These are phyloP conservation scores for Lepidothrix coronata DNA, from an alignment of 2,113 vertebrate species.

Conservation along the genomic window DNA sequence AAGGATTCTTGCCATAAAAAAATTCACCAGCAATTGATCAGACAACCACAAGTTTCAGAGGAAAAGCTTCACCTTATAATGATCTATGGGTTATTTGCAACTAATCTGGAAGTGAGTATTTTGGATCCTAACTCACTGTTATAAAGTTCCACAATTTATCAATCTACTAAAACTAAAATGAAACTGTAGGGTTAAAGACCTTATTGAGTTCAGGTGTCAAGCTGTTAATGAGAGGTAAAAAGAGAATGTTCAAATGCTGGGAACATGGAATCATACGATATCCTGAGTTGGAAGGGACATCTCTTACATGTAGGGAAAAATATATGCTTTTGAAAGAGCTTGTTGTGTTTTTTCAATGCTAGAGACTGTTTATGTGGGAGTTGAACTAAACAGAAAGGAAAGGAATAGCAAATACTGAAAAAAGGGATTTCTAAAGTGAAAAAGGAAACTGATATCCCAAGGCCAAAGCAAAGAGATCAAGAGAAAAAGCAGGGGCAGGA, in stretches of 20 bases:
- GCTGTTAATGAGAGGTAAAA: not conserved
- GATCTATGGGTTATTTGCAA: not conserved
- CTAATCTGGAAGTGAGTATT: not conserved
- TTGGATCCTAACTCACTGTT: not conserved
- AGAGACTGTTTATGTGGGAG: not conserved
- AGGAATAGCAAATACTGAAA: not conserved
- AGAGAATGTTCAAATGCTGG: not conserved
- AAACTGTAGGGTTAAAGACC: not conserved
- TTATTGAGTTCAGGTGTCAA: not conserved
- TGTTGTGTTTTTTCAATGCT: not conserved
- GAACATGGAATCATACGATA: not conserved
- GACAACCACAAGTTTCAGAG: not conserved
- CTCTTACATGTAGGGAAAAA: not conserved
- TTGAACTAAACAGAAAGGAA: not conserved
- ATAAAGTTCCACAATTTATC: not conserved
- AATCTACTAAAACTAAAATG: not conserved
- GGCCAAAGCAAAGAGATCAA: not conserved
- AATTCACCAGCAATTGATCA: not conserved
- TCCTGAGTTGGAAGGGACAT: not conserved
- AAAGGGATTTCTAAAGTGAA: not conserved
- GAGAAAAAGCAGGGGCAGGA: not conserved
- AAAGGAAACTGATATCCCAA: not conserved
- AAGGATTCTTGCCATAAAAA: not conserved
- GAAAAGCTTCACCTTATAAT: not conserved
- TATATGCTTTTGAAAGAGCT: rapidly evolving